Percentiles rank a stretch among this genome's conserved stretches.
phyloP scores from a whole-genome alignment of 2,113 vertebrate genomes.

The Helogale parvula region DNA sequence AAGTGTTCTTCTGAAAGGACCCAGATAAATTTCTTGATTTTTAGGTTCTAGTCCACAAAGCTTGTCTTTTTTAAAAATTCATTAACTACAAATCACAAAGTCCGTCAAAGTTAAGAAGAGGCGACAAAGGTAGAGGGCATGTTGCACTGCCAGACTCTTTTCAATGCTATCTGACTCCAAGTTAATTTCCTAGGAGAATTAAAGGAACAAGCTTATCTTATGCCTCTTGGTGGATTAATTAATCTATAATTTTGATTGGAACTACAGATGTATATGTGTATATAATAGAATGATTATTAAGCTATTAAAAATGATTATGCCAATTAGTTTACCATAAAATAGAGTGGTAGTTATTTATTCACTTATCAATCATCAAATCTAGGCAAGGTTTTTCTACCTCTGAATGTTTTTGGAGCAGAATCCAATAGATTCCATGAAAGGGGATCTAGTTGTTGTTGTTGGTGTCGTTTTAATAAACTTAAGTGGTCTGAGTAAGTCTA shows the following conservation, averaged over 20 bases:
- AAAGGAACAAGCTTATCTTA: background rate
- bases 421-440: background rate
- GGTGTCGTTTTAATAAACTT: background rate
- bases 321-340: background rate
- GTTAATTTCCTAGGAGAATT: slow-evolving; percentile 13
- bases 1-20: slow-evolving; percentile 16
- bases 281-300: background rate
- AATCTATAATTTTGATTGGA: background rate
- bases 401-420: background rate
- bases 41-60: background rate
- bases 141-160: background rate
- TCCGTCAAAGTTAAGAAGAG: background rate
- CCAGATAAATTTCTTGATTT: background rate
- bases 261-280: background rate
- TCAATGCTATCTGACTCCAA: background rate
- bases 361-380: background rate
- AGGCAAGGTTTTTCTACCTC: background rate
- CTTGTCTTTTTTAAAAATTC: background rate
- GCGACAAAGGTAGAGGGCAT: background rate
- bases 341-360: background rate
- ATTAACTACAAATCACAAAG: slow-evolving; percentile 10
- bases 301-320: background rate
- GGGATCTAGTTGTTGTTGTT: background rate
- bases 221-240: background rate
- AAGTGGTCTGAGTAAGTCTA: background rate